phyloP scores from a whole-genome alignment of 2,113 vertebrate genomes.

The Dasypus novemcinctus region DNA sequence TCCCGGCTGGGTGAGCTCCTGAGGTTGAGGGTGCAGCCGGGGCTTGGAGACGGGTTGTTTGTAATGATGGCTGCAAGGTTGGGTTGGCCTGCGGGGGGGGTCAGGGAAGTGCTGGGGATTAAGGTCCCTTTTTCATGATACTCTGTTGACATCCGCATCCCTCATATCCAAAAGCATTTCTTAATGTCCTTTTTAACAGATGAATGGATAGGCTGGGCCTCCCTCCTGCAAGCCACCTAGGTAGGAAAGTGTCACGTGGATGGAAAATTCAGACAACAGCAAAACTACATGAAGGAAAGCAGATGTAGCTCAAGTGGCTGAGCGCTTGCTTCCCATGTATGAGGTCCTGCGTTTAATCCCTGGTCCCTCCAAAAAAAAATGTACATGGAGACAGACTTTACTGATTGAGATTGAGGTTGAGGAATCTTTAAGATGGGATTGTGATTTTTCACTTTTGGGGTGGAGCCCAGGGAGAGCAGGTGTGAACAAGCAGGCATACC shows the following conservation, averaged over 20 bases:
- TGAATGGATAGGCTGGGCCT: neutral
- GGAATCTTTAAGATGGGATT: neutral
- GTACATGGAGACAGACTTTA: neutral
- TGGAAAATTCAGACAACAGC: neutral
- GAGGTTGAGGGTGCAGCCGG: neutral
- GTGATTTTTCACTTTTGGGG: neutral
- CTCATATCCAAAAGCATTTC: neutral
- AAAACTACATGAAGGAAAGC: neutral
- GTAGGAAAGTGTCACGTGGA: neutral
- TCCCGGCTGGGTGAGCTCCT: conserved; percentile 91
- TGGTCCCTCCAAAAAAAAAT: neutral
- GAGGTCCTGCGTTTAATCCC: no score
- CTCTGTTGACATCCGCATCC: neutral
- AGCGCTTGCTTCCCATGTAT: no score
- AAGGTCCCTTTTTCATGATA: neutral
- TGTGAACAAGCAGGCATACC: neutral
- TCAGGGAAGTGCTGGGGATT: neutral
- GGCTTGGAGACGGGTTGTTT: neutral
- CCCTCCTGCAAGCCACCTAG: neutral
- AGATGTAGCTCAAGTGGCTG: no score
- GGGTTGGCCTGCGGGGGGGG: neutral
- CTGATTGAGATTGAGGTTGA: neutral
- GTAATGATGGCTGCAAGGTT: neutral
- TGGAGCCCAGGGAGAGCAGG: neutral
- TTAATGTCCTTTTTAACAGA: conserved; percentile 21